Percentiles rank a stretch among this genome's conserved stretches.
Conservation (phyloP, 2,888 invertebrate genomes). For the Nomada ferruginata region DNA sequence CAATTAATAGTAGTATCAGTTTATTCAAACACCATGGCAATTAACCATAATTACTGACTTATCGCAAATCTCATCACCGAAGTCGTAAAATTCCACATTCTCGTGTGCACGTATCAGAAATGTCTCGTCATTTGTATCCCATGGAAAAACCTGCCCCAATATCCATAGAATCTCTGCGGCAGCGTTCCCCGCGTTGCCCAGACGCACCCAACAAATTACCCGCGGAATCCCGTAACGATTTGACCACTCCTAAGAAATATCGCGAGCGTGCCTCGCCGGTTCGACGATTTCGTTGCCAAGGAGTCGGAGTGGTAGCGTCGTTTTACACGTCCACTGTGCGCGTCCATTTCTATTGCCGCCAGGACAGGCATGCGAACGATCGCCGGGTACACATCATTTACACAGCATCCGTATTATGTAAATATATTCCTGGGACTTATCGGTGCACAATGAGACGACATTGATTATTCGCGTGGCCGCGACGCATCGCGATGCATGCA, state of each 20-base stretch:
- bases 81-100: too few species aligned
- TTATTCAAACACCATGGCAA: too few species aligned
- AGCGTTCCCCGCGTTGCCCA: too few species aligned
- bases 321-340: conserved; percentile 14
- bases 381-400: conserved; percentile 33
- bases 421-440: conserved; percentile 46
- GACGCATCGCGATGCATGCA: neutral
- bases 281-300: neutral
- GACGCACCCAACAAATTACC: neutral
- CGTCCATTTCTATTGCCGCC: neutral
- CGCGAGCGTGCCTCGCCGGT: neutral
- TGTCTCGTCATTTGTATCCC: too few species aligned
- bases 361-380: conserved; percentile 38
- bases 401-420: conserved; percentile 46
- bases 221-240: neutral
- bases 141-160: too few species aligned
- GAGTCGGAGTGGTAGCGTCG: neutral
- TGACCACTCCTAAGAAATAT: neutral
- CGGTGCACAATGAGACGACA: conserved; percentile 14
- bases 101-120: too few species aligned
- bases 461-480: conserved; percentile 1
- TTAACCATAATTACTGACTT: too few species aligned
- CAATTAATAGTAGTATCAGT: too few species aligned
- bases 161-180: too few species aligned
- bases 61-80: too few species aligned